Percentiles rank a stretch among this genome's conserved stretches.
Evolutionary conservation across 2,113 vertebrate genomes (phyloP).

Genomic region (Elephas maximus): DNA sequence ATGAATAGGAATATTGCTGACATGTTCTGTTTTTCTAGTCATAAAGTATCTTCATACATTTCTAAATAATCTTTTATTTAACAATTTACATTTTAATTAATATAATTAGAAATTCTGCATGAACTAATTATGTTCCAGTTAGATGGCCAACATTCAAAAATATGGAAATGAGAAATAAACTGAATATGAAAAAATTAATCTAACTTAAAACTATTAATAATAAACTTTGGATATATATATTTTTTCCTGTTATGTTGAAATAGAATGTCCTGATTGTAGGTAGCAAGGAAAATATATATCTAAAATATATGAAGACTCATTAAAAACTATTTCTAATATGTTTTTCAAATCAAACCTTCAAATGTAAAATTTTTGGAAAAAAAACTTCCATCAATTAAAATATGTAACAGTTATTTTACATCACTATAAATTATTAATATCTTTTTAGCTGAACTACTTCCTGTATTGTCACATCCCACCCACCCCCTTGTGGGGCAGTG

Average conservation of each 20-base stretch:
- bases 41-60: neutral
- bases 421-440: neutral
- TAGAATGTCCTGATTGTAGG: neutral
- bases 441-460: neutral
- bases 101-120: neutral
- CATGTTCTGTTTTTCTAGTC: neutral
- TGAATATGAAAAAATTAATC: neutral
- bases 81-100: neutral
- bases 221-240: neutral
- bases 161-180: neutral
- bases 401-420: neutral
- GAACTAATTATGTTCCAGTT: neutral
- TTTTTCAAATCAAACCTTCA: neutral
- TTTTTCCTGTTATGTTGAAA: neutral
- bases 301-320: neutral
- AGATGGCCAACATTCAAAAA: neutral
- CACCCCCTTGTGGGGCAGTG: neutral
- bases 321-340: neutral
- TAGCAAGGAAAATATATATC: neutral
- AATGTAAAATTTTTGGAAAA: neutral
- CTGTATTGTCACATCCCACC: neutral
- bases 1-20: neutral
- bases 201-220: neutral
- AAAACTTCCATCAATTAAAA: neutral
- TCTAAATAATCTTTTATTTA: neutral